Evolutionary conservation across 1,140 invertebrate genomes (phyloP).

Genomic region (Trichogramma pretiosum): DNA sequence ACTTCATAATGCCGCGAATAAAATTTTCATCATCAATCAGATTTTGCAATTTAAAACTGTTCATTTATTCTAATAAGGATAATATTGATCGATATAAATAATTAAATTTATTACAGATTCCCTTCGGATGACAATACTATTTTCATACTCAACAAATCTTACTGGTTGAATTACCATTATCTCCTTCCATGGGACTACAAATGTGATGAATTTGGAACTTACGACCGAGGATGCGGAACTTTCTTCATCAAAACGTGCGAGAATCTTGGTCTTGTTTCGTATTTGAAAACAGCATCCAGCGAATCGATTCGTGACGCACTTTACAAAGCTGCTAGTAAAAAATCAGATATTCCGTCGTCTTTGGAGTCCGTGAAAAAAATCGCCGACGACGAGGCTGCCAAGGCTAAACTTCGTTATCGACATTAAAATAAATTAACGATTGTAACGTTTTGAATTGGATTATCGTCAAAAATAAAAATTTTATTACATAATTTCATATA

Average conservation of each 20-base stretch:
- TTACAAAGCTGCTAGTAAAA: constrained; percentile 31
- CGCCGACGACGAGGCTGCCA: constrained; percentile 23
- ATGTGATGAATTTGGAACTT: constrained; percentile 65
- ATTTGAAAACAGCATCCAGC: constrained; percentile 55
- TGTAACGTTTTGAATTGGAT: too few species aligned
- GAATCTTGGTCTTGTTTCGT: constrained; percentile 52
- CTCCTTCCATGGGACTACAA: constrained; percentile 67
- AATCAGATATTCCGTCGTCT: constrained; percentile 20
- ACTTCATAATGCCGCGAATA: too few species aligned
- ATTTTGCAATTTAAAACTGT: too few species aligned
- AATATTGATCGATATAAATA: too few species aligned
- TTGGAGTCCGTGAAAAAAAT: constrained; percentile 23
- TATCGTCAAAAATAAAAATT: too few species aligned
- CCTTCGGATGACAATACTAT: constrained; percentile 62
- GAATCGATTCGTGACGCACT: constrained; percentile 53
- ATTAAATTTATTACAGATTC: too few species aligned
- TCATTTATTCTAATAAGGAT: too few species aligned
- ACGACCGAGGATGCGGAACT: constrained; percentile 55
- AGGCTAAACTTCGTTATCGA: constrained; percentile 20
- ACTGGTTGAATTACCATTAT: constrained; percentile 74
- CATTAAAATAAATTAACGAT: too few species aligned
- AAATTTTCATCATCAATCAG: too few species aligned
- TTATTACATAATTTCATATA: too few species aligned
- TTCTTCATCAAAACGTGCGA: constrained; percentile 59
- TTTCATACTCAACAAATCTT: constrained; percentile 61